Conservation (phyloP, 2,888 invertebrate genomes). For the Lasioglossum oenotherae region DNA sequence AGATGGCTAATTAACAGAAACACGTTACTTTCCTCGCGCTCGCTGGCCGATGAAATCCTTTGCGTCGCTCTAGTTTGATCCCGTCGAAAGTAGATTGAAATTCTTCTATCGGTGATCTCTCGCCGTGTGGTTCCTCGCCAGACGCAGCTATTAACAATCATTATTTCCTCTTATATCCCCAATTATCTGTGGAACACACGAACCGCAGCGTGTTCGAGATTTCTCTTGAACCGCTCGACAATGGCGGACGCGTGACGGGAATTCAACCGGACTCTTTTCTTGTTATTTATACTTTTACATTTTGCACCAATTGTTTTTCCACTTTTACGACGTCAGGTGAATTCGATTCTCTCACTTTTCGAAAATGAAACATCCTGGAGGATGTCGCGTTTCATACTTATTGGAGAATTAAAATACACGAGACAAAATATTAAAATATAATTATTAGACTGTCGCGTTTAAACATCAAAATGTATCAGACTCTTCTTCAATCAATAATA, state of each 20-base stretch:
- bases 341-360: background rate
- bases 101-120: background rate
- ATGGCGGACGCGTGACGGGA: slow-evolving; percentile 3
- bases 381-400: background rate
- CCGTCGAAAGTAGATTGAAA: slow-evolving; percentile 27
- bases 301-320: background rate
- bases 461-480: background rate
- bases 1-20: slow-evolving; percentile 25
- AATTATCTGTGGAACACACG: slow-evolving; percentile 1
- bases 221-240: slow-evolving; percentile 9
- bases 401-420: background rate
- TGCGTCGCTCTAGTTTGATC: background rate
- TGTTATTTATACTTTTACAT: background rate
- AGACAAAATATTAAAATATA: background rate
- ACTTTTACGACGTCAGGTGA: background rate
- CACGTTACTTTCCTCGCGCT: slow-evolving; percentile 31
- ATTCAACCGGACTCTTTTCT: background rate
- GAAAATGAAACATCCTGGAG: background rate
- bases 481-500: too few species aligned
- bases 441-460: background rate
- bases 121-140: background rate
- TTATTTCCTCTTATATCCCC: slow-evolving; percentile 4
- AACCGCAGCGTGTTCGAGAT: background rate
- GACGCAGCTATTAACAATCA: slow-evolving; percentile 7
- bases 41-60: background rate